phyloP scores from a whole-genome alignment of 2,888 invertebrate genomes.

The Synanthedon vespiformis region DNA sequence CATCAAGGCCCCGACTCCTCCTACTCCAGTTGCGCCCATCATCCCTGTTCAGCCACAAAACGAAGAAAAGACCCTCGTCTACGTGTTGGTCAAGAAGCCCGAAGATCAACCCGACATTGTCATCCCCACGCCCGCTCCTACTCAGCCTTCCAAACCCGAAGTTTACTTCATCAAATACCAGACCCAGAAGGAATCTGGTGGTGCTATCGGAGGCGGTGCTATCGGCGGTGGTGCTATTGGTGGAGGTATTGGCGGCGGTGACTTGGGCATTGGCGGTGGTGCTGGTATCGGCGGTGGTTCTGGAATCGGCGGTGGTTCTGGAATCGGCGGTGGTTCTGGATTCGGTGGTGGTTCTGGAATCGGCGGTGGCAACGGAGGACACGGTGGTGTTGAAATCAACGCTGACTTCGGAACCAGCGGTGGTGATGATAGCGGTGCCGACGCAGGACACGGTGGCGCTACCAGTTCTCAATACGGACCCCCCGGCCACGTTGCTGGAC shows the following conservation, averaged over 20 bases:
- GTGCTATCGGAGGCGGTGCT: conserved; percentile 35
- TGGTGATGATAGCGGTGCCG: conserved; percentile 29
- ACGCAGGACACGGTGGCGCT: conserved; percentile 40
- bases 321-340: conserved; percentile 23
- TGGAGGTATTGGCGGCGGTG: conserved; percentile 34
- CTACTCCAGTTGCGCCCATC: conserved; percentile 83
- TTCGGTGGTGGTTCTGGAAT: conserved; percentile 27
- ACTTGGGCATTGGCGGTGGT: conserved; percentile 25
- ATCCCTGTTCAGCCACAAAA: conserved; percentile 85
- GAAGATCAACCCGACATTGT: conserved; percentile 85
- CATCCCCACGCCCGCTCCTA: conserved; percentile 82
- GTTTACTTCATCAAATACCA: conserved; percentile 91
- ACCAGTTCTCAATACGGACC: conserved; percentile 66
- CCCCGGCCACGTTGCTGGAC: conserved; percentile 61
- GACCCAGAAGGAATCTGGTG: conserved; percentile 70
- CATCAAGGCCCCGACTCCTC: conserved; percentile 90
- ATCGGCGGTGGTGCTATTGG: conserved; percentile 39
- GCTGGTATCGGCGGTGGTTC: conserved; percentile 25
- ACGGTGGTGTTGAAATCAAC: conserved; percentile 38
- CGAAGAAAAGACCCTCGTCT: conserved; percentile 89
- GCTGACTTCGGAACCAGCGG: conserved; percentile 44
- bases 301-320: conserved; percentile 24
- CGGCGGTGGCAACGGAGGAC: conserved; percentile 26
- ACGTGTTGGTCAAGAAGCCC: conserved; percentile 89
- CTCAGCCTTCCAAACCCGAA: conserved; percentile 89